phyloP scores from a whole-genome alignment of 2,888 invertebrate genomes.

The Rugalucina vietnamica region DNA sequence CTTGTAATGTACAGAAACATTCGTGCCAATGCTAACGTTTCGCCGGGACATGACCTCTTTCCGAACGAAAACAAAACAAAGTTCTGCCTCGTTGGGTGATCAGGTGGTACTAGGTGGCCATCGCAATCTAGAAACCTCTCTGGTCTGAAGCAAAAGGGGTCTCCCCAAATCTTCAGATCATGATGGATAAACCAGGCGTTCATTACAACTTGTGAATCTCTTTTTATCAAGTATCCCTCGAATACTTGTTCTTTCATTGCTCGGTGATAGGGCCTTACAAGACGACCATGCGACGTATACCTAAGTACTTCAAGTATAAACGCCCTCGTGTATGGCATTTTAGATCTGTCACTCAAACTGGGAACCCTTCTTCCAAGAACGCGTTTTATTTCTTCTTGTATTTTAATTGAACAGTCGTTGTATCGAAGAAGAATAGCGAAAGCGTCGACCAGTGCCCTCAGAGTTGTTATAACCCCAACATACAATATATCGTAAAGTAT shows the following conservation, averaged over 20 bases:
- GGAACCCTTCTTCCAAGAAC: constrained; percentile 58
- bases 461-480: neutral
- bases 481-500: neutral
- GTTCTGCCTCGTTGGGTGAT: neutral
- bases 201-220: neutral
- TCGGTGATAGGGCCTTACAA: constrained; percentile 67
- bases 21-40: neutral
- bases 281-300: constrained; percentile 55
- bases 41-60: neutral
- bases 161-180: neutral
- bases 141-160: neutral
- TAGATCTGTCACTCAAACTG: constrained; percentile 36
- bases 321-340: constrained; percentile 65
- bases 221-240: neutral
- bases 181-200: neutral
- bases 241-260: constrained; percentile 39
- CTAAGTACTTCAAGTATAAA: constrained; percentile 66
- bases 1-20: neutral
- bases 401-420: neutral
- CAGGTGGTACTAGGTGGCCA: neutral
- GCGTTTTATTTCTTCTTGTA: constrained; percentile 68
- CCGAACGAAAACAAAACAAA: neutral
- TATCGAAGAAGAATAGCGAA: neutral
- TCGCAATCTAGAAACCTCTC: neutral
- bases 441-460: neutral